Evolutionary conservation across 2,888 invertebrate species (phyloP), one percentile per base, ranked within the genome.

Genomic region (Ormyrus rosae): DNA sequence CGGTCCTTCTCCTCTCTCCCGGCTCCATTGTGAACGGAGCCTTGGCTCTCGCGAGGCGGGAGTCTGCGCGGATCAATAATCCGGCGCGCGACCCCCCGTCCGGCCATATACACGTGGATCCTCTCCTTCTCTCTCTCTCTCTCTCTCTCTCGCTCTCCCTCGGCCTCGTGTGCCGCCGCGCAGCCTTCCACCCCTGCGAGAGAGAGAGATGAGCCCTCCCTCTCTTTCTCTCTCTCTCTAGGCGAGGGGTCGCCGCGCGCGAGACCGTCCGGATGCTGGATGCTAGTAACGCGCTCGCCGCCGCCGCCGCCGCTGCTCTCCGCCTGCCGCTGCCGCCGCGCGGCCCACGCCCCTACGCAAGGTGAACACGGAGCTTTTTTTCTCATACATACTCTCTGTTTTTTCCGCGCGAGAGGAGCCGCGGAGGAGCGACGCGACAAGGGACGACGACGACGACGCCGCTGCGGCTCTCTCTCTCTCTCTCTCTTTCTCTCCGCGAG

Each of bases 51-150:
- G 81, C 56, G 34, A 48, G 68, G 77, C 85, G 81, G 83, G 87
- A 88, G 87, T 86, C 87, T 87, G 87, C 88, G 89, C 89, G 86
- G 88, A 89, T 89, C 89, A 89, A 89, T 89, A 89, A 19, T 19
- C 19, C 19, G 19, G 19, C 88, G 84, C 84, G 19, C 78, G 76
- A 78, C 81, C 84, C 86, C 85, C 87, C 78, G 13, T 13, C 60
- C 46, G 19, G 19, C 58, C 68, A 13, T 84, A 85, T 84, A 85
- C 88, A 86, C 87, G 86, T 87, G 88, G 86, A 86, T 86, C 80
- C 19, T 67, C 53, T 63, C 77, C 69, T 61, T 61, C 78, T 56
- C 53, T 19, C 19, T 19, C 19, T 1, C 19, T 19, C 19, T 19
- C 19, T 13, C 13, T 61, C 78, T 56, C 53, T 19, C 19, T 19